phyloP scores from a whole-genome alignment of 2,888 invertebrate genomes.

The Tetheella fluctuosa region DNA sequence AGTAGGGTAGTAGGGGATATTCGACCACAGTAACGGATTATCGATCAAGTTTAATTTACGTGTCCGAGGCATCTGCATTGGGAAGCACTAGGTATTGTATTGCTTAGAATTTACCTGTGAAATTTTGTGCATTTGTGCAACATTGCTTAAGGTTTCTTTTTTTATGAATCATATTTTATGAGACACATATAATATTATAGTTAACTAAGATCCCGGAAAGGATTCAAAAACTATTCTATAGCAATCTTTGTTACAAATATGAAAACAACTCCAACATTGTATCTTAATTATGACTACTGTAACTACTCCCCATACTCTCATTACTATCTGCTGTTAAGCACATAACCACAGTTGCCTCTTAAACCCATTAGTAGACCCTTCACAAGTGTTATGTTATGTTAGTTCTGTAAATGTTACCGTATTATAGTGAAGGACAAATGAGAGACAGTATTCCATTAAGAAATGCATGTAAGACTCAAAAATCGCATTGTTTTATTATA shows the following conservation, averaged over 20 bases:
- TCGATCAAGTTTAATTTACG: slow-evolving; percentile 28
- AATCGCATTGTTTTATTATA: no score
- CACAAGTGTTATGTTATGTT: background rate
- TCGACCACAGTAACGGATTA: slow-evolving; percentile 23
- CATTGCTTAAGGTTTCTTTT: no score
- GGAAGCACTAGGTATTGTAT: slow-evolving; percentile 1
- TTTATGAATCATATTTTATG: no score
- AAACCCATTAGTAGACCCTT: background rate
- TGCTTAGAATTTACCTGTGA: background rate
- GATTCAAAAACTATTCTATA: no score
- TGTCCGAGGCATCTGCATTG: slow-evolving; percentile 18
- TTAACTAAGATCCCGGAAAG: no score
- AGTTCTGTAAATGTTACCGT: background rate
- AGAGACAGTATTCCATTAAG: no score
- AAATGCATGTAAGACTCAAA: no score
- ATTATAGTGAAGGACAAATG: background rate
- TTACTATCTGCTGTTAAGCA: background rate
- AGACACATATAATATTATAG: no score
- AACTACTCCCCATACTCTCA: background rate
- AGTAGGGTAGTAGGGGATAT: no score
- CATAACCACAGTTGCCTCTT: slow-evolving; percentile 11
- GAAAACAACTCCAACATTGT: no score
- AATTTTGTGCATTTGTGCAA: background rate
- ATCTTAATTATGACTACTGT: background rate
- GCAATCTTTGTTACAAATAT: no score